Evolutionary conservation across 2,113 vertebrate genomes (phyloP).

Genomic region (Alaudala cheleensis): DNA sequence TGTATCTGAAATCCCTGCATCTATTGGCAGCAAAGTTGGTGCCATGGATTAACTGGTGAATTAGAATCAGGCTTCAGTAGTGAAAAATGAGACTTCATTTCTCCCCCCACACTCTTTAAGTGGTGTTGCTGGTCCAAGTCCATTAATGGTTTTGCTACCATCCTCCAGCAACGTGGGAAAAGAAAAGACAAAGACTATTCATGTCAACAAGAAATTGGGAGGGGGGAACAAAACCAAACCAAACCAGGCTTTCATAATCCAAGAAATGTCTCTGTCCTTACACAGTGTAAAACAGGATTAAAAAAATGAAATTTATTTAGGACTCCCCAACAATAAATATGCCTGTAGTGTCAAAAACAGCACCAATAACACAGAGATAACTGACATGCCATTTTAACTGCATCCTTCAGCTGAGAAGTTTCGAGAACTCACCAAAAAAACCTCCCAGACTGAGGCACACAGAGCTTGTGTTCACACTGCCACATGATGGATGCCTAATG

Average conservation of each 20-base stretch:
- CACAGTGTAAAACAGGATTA: not conserved
- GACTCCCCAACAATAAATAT: not conserved
- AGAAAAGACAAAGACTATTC: constrained; percentile 57
- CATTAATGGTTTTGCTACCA: constrained; percentile 34
- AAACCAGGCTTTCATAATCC: constrained; percentile 31
- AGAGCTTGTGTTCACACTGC: not conserved
- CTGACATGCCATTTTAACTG: not conserved
- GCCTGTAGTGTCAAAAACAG: not conserved
- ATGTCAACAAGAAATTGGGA: constrained; percentile 16
- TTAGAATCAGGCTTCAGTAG: not conserved
- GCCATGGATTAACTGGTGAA: not conserved
- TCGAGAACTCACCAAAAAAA: not conserved
- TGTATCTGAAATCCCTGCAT: not conserved
- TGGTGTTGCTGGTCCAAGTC: not conserved
- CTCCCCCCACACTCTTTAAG: not conserved
- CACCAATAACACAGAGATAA: not conserved
- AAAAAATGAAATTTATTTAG: not conserved
- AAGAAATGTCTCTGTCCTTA: not conserved
- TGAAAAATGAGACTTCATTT: not conserved
- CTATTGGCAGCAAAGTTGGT: not conserved
- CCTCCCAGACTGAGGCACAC: not conserved
- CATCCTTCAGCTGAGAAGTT: not conserved
- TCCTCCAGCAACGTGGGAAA: constrained; percentile 34
- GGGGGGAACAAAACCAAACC: not conserved
- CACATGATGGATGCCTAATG: not conserved